Evolutionary conservation across 2,113 vertebrate genomes (phyloP).

Genomic region (Isurus oxyrinchus): DNA sequence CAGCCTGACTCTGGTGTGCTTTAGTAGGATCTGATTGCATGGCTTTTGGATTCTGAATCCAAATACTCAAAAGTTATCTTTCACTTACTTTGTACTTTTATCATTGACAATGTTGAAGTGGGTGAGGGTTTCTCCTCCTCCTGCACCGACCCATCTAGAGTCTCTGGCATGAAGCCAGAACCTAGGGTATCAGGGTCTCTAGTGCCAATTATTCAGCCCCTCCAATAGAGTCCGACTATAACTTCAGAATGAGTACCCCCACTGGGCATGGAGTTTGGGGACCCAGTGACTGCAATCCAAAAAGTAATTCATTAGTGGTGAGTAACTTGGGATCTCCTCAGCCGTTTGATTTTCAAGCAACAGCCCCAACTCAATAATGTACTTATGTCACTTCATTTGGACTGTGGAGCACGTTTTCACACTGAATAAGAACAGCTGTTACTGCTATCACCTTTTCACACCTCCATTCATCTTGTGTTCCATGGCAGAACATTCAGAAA

Average conservation of each 20-base stretch:
- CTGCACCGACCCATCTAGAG: not conserved
- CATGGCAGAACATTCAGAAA: constrained; percentile 30
- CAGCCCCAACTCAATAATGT: not conserved
- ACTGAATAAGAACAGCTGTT: constrained; percentile 6
- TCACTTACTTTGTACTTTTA: not conserved
- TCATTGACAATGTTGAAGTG: not conserved
- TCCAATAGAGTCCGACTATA: not conserved
- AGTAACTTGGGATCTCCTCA: not conserved
- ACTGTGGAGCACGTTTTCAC: not conserved
- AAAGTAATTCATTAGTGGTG: not conserved
- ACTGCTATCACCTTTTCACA: constrained; percentile 30
- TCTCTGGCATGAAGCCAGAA: not conserved
- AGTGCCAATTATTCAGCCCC: not conserved
- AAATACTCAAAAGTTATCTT: not conserved
- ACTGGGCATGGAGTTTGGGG: not conserved
- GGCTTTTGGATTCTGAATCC: not conserved
- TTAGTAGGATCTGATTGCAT: not conserved
- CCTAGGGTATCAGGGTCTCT: not conserved
- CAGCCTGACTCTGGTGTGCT: not conserved
- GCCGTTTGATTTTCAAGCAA: not conserved
- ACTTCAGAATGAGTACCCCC: not conserved
- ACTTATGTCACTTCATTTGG: not conserved
- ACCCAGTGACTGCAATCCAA: not conserved
- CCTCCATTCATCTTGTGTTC: constrained; percentile 26
- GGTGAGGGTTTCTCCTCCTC: not conserved